Conservation (phyloP, 2,113 vertebrate species). For the Periophthalmus modestus region DNA sequence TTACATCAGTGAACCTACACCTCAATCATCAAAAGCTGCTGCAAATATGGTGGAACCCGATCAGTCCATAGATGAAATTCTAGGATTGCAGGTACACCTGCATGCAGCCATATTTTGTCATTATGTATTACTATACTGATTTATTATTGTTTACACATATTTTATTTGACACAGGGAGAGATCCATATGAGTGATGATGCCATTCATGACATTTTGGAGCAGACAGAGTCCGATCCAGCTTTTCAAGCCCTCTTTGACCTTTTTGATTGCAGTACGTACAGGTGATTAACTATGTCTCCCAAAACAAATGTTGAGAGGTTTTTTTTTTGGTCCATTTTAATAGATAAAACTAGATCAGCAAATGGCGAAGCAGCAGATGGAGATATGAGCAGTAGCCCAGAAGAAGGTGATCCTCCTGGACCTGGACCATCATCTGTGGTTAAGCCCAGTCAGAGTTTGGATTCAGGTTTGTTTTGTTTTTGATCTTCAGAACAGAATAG, state of each 20-base stretch:
- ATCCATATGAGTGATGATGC: constrained; percentile 98
- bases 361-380: constrained; percentile 79
- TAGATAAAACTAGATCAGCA: constrained; percentile 84
- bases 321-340: background rate
- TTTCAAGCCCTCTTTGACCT: constrained; percentile 98
- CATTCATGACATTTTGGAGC: constrained; percentile 94
- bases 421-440: constrained; percentile 64
- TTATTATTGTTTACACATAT: background rate
- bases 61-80: constrained; percentile 95
- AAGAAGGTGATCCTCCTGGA: constrained; percentile 68
- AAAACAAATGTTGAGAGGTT: background rate
- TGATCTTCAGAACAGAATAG: background rate
- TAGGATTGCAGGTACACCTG: constrained; percentile 87
- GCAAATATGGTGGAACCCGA: constrained; percentile 83
- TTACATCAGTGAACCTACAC: constrained; percentile 81
- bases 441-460: constrained; percentile 74
- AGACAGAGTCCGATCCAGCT: constrained; percentile 96
- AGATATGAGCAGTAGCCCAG: constrained; percentile 66
- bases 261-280: constrained; percentile 88
- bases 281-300: background rate
- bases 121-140: background rate
- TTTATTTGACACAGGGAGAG: constrained; percentile 80
- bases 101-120: background rate
- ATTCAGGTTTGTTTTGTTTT: constrained; percentile 59
- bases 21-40: constrained; percentile 83